Percentiles rank a stretch among this genome's conserved stretches.
phyloP scores from a whole-genome alignment of 2,888 invertebrate genomes.

The Noctua janthe region DNA sequence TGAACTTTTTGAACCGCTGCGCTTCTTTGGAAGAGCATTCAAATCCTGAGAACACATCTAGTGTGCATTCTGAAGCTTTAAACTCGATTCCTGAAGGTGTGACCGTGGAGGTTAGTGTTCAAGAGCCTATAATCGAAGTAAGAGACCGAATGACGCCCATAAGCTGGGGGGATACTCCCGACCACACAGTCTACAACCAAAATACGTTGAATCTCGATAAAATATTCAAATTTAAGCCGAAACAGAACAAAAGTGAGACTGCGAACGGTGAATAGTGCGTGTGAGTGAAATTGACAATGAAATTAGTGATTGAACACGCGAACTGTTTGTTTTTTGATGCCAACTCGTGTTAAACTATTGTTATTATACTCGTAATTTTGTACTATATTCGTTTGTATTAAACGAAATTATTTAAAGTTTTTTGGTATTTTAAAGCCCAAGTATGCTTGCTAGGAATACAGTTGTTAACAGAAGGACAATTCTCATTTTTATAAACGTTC shows the following conservation, averaged over 20 bases:
- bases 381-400: constrained; percentile 26
- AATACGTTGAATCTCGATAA: constrained; percentile 86
- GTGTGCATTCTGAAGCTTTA: constrained; percentile 80
- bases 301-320: constrained; percentile 44
- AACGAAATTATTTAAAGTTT: not conserved
- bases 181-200: constrained; percentile 87
- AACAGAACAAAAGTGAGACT: constrained; percentile 62
- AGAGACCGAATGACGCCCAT: constrained; percentile 77
- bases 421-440: not conserved
- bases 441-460: not conserved
- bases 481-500: not conserved
- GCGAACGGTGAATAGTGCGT: constrained; percentile 54
- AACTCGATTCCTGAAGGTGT: constrained; percentile 81
- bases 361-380: constrained; percentile 8
- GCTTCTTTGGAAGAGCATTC: constrained; percentile 82
- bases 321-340: constrained; percentile 36
- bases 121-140: constrained; percentile 49
- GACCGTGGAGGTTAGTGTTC: constrained; percentile 69
- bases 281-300: constrained; percentile 56
- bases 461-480: not conserved
- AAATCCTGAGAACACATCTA: constrained; percentile 80
- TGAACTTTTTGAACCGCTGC: constrained; percentile 85
- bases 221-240: constrained; percentile 82
- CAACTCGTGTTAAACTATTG: constrained; percentile 20
- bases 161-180: constrained; percentile 86